Base-by-base conservation (phyloP, 2,888 invertebrate genomes). In the Stenurella melanura region DNA sequence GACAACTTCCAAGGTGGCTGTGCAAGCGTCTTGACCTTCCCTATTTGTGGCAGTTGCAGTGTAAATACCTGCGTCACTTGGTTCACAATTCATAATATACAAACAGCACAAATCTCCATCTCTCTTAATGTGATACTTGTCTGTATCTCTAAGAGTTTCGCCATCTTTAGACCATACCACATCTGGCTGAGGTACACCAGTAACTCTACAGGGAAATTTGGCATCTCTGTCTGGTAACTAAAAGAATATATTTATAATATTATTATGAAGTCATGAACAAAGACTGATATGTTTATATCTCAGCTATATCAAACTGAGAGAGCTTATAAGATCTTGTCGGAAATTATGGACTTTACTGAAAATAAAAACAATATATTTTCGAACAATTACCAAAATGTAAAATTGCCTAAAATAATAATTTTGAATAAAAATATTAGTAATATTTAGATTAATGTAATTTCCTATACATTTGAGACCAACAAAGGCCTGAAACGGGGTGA, bases 101-200 rank as follows among this genome's bases (percentile, higher is more conserved):
- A 97, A 90, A 75, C 94, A 94, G 86, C 94, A 94, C 15, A 93
- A 92, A 86, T 96, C 96, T 0, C 96, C 96, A 85, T 97, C 96
- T 0, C 94, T 90, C 86, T 93, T 92, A 63, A 96, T 91, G 79
- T 92, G 92, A 88, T 95, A 96, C 87, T 96, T 96, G 69, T 94
- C 93, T 1, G 92, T 90, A 79, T 93, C 92, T 0, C 90, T 89
- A 18, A 98, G 92, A 0, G 93, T 94, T 74, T 93, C 91, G 9
- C 95, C 96, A 89, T 97, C 93, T 90, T 95, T 95, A 90, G 93
- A 95, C 98, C 98, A 98, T 0, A 93, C 91, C 19, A 98, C 92
- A 11, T 96, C 96, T 0, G 98, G 98, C 61, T 92, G 91, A 0
- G 97, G 97, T 4, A 96, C 92, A 10, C 97, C 97, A 69, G 92